Evolutionary conservation across 1,140 invertebrate genomes (phyloP), one percentile per base, ranked within the genome.

Genomic region (Hesperophylax magnus): DNA sequence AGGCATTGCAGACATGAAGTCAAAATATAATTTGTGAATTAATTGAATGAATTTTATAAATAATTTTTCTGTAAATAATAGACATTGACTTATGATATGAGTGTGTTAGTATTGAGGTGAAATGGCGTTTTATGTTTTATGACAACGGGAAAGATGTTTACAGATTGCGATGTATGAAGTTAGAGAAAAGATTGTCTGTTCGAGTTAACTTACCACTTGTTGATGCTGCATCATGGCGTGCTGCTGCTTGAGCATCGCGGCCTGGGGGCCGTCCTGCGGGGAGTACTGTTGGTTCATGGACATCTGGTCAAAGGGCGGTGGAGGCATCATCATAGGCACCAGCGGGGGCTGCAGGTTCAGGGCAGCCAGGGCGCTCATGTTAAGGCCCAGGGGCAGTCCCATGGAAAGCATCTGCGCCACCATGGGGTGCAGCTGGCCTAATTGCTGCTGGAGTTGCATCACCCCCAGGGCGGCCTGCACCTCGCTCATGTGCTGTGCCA

Each of bases 261-360:
- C 89, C 79, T 87, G 86, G 78, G 88, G 87, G 15, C 80, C 82
- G 83, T 90, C 89, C 86, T 92, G 90, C 18, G 90, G 90, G 79
- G 84, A 89, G 82, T 92, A 93, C 86, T 90, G 91, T 84, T 87
- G 88, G 63, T 82, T 87, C 82, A 87, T 91, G 82, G 88, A 90
- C 91, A 93, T 94, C 80, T 91, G 90, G 85, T 94, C 93, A 86
- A 87, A 95, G 14, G 94, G 93, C 52, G 94, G 94, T 18, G 95
- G 95, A 24, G 96, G 95, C 92, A 97, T 92, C 95, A 98, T 97
- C 90, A 98, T 93, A 2, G 97, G 96, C 79, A 97, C 95, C 60
- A 98, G 87, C 0, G 95, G 95, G 14, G 95, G 95, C 87, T 96
- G 96, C 14, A 97, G 88, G 87, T 97, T 96, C 95, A 97, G 97